These are phyloP conservation scores for Leontocebus nigricollis DNA, from an alignment of 2,797 vertebrate species.

Conservation along the genomic window DNA sequence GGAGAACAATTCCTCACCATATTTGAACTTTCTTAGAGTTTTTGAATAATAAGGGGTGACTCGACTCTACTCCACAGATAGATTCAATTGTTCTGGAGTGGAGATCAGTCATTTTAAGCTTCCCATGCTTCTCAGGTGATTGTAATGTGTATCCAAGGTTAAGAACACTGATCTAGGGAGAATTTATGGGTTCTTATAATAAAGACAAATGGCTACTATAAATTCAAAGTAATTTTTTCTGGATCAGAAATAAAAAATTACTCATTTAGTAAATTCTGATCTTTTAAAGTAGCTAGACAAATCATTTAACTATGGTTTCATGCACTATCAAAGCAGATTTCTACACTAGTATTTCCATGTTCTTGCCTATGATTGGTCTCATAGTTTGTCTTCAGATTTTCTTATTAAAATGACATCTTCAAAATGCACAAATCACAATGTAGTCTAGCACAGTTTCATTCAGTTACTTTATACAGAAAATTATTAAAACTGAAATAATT, in stretches of 20 bases:
- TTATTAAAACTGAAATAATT: constrained; percentile 25
- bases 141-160: not conserved
- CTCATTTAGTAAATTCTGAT: not conserved
- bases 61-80: not conserved
- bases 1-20: not conserved
- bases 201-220: not conserved
- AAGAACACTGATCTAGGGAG: not conserved
- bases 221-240: not conserved
- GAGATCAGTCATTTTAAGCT: not conserved
- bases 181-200: not conserved
- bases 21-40: not conserved
- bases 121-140: not conserved
- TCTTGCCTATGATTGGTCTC: not conserved
- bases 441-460: not conserved
- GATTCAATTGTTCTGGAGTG: not conserved
- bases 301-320: constrained; percentile 22
- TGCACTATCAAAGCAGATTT: not conserved
- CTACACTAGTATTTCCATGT: not conserved
- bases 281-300: not conserved
- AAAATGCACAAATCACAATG: constrained; percentile 30
- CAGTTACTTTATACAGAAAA: not conserved
- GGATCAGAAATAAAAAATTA: not conserved
- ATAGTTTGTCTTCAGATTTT: constrained; percentile 36
- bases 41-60: not conserved
- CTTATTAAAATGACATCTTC: not conserved